phyloP scores from a whole-genome alignment of 2,113 vertebrate species.

The Ibidorhyncha struthersii region DNA sequence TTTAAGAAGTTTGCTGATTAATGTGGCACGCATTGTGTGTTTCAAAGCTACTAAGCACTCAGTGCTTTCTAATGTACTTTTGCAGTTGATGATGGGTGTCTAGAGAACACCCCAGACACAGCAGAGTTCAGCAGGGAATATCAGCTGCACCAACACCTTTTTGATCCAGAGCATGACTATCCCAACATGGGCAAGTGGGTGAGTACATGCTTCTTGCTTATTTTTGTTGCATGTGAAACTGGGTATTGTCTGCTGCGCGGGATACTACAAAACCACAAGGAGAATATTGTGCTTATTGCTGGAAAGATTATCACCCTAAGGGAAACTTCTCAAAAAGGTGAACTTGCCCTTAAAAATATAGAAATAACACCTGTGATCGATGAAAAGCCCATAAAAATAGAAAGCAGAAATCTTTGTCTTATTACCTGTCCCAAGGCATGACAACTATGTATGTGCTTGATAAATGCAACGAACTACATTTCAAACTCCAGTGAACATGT shows the following conservation, averaged over 20 bases:
- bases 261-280: not conserved
- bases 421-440: not conserved
- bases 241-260: not conserved
- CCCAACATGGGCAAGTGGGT: slow-evolving; percentile 91
- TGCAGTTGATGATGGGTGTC: slow-evolving; percentile 88
- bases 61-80: slow-evolving; percentile 9
- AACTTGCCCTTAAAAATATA: not conserved
- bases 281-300: not conserved
- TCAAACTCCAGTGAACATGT: not conserved
- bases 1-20: not conserved
- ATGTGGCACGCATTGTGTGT: not conserved
- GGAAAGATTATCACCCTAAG: not conserved
- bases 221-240: not conserved
- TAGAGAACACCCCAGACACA: slow-evolving; percentile 94
- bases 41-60: not conserved
- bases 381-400: not conserved
- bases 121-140: slow-evolving; percentile 96
- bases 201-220: slow-evolving; percentile 60
- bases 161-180: slow-evolving; percentile 94
- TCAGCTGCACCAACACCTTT: slow-evolving; percentile 94
- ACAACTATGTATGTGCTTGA: not conserved
- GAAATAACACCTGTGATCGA: not conserved
- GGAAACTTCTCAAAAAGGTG: not conserved
- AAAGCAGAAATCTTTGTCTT: not conserved
- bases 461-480: not conserved